phyloP scores from a whole-genome alignment of 2,113 vertebrate genomes.

The Brienomyrus brachyistius region DNA sequence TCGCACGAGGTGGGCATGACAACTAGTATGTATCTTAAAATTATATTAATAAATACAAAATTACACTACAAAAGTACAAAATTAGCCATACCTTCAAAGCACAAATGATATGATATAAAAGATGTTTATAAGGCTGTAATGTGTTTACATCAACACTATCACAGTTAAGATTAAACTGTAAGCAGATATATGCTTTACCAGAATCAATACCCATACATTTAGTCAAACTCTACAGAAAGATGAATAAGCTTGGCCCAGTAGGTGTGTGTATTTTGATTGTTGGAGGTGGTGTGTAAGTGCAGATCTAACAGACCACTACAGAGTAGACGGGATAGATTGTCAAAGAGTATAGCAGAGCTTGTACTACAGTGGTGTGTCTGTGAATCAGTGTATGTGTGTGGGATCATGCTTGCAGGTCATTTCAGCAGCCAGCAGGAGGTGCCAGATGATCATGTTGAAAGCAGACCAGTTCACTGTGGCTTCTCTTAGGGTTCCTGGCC shows the following conservation, averaged over 20 bases:
- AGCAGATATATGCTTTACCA: too few species aligned
- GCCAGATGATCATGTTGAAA: neutral
- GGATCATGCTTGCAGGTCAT: neutral
- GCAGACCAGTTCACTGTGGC: constrained; percentile 40
- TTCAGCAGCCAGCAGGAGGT: neutral
- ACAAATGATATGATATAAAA: constrained; percentile 9
- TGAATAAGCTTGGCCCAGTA: neutral
- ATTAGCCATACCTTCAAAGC: neutral
- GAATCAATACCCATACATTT: too few species aligned
- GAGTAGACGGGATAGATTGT: neutral
- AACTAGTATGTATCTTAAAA: neutral
- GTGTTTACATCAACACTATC: neutral
- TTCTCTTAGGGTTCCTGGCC: constrained; percentile 36
- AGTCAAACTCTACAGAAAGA: neutral
- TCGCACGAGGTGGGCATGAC: too few species aligned
- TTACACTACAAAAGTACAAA: neutral
- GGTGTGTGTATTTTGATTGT: neutral
- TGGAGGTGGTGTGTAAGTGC: neutral
- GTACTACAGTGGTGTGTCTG: constrained; percentile 6
- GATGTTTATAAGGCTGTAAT: constrained; percentile 18
- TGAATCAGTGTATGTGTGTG: neutral
- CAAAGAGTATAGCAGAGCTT: neutral
- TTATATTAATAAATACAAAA: neutral
- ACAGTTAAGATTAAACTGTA: too few species aligned
- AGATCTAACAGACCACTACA: neutral